Evolutionary conservation across 2,888 invertebrate genomes (phyloP).

Genomic region (Julus scandinavius): DNA sequence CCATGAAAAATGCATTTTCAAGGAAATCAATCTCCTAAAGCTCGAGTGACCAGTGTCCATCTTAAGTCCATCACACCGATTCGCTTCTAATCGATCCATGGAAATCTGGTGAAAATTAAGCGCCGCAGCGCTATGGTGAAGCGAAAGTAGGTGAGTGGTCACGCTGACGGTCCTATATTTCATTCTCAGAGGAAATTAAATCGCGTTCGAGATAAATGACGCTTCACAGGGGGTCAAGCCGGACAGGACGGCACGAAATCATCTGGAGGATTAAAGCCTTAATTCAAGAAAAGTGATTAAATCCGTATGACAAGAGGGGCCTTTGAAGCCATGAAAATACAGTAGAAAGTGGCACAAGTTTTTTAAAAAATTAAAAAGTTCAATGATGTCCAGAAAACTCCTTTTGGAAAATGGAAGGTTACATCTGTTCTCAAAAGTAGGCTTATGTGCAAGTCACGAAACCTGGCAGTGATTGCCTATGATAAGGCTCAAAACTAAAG

Average conservation of each 20-base stretch:
- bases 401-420: too few relatives aligned
- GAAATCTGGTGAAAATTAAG: not conserved
- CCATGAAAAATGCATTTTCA: not conserved
- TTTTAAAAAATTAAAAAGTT: too few relatives aligned
- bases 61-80: not conserved
- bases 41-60: constrained; percentile 5
- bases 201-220: not conserved
- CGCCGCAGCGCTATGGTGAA: not conserved
- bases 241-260: not conserved
- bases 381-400: too few relatives aligned
- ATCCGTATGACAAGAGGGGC: too few relatives aligned
- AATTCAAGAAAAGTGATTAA: not conserved
- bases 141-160: not conserved
- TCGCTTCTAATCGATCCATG: not conserved
- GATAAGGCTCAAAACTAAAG: too few relatives aligned
- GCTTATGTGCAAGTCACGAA: too few relatives aligned
- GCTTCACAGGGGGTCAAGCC: not conserved
- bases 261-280: not conserved
- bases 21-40: not conserved
- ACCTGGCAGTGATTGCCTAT: too few relatives aligned
- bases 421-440: too few relatives aligned
- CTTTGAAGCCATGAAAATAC: too few relatives aligned
- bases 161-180: not conserved
- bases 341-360: too few relatives aligned
- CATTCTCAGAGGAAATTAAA: constrained; percentile 8